Base-by-base conservation (phyloP, 2,113 vertebrate genomes). In the Artemisiospiza belli region DNA sequence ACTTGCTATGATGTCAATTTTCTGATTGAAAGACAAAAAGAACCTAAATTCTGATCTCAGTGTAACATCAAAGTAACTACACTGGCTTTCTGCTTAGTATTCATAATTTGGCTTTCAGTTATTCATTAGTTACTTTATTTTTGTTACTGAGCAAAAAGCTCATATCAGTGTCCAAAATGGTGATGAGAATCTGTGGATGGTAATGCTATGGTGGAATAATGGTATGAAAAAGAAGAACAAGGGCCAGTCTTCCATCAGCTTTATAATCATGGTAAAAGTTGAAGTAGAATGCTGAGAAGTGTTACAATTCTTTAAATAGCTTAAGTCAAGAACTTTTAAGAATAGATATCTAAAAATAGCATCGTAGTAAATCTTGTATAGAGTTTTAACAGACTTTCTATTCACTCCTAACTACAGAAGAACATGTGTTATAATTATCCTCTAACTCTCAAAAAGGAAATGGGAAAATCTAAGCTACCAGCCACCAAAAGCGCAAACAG, bases 261-360 rank as follows among this genome's bases (percentile, higher is more conserved):
- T 94, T 92, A 94, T 63, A 93, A 92, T 31, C 61, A 87, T 79
- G 69, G 83, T 89, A 94, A 95, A 97, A 96, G 78, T 52, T 16
- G 12, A 91, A 87, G 75, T 75, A 81, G 77, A 76, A 94, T 18
- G 31, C 69, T 86, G 87, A 96, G 67, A 94, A 94, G 91, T 90
- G 83, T 62, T 83, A 95, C 52, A 69, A 59, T 93, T 72, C 88
- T 95, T 97, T 87, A 91, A 95, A 97, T 91, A 97, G 92, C 81
- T 89, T 83, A 80, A 86, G 77, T n/a, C 76, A 92, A 95, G 97
- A 95, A 59, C 33, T 90, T 89, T 86, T 54, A 97, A 89, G 63
- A 92, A 94, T 90, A 95, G 62, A 73, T 92, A 85, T 80, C 90
- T 79, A 94, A 94, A 97, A 96, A 97, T 95, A 97, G 90, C 62